These are phyloP conservation scores for Diplodus sargus DNA, from an alignment of 2,797 vertebrate genomes.

Conservation along the genomic window DNA sequence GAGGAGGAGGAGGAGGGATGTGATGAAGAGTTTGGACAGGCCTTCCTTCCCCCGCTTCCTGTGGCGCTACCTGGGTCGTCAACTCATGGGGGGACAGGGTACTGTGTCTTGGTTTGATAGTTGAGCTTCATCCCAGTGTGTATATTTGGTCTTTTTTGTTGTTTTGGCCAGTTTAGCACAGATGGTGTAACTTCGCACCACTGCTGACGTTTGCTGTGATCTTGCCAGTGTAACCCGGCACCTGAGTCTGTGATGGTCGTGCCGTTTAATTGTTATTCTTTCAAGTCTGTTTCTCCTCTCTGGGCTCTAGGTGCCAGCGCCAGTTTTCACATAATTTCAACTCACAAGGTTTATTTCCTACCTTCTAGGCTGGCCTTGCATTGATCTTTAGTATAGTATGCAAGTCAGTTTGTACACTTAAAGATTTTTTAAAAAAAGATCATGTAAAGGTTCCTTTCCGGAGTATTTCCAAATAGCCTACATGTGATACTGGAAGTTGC, in stretches of 20 bases:
- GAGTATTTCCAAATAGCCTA: background rate
- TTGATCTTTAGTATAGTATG: background rate
- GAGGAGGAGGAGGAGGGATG: constrained; percentile 20
- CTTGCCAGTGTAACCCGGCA: background rate
- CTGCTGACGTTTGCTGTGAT: background rate
- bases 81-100: constrained; percentile 24
- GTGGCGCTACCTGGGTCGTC: background rate
- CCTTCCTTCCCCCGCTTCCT: background rate
- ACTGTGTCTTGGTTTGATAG: background rate
- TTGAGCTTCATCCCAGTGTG: background rate
- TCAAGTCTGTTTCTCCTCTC: background rate
- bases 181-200: background rate
- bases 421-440: background rate
- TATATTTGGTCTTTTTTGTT: background rate
- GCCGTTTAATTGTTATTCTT: background rate
- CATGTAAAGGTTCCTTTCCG: too few species aligned
- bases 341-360: background rate
- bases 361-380: background rate
- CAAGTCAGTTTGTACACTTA: background rate
- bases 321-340: background rate
- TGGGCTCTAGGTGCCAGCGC: background rate
- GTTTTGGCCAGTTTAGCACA: background rate
- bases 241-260: background rate
- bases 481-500: background rate
- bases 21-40: background rate